Base-by-base conservation (phyloP, 64 coral and sea anemone species). In the Montipora foliosa region DNA sequence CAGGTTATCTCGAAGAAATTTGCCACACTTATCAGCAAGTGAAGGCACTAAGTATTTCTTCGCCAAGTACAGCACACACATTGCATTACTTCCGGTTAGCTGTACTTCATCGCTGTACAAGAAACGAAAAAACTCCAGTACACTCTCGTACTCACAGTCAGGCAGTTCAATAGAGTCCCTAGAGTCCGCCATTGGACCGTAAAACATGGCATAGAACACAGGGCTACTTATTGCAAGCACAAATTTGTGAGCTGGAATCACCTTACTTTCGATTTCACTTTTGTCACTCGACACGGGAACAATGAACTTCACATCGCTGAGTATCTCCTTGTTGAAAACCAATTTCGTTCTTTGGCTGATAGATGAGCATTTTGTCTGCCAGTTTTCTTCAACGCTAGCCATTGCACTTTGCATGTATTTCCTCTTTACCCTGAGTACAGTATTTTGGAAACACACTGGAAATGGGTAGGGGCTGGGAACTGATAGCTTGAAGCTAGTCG, bases 171-270 rank as follows among this genome's bases (percentile, higher is more conserved):
- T 49, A 49, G 62, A 72, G 64, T 86, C 47, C 66, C 13, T 70
- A 48, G 62, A 9, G 44, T 86, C 82, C 15, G 82, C 64, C 44
- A 72, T 48, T 86, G 48, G 64, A 50, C 82, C 82, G 25, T 86
- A 86, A 9, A 86, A 86, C 82, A 86, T 86, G 82, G 82, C 82
- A 49, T 21, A 72, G 82, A 86, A 86, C 62, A 86, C 82, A 52
- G 82, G 82, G 66, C 82, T 86, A 4, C 82, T 50, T 16, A 86
- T 86, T 50, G 82, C 82, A 21, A 86, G 82, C 14, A 86, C 82
- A 24, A 86, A 71, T 64, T 86, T 86, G 66, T 86, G 82, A 71
- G 82, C 82, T 86, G 82, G 66, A 10, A 86, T 72, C 66, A 22
- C 44, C 66, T 86, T 24, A 2, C 3, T 85, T 71, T 83, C 60